A percentile compares a stretch with the other conserved stretches of the same genome.
phyloP scores from a whole-genome alignment of 2,797 vertebrate species.

The Eleutherodactylus coqui region DNA sequence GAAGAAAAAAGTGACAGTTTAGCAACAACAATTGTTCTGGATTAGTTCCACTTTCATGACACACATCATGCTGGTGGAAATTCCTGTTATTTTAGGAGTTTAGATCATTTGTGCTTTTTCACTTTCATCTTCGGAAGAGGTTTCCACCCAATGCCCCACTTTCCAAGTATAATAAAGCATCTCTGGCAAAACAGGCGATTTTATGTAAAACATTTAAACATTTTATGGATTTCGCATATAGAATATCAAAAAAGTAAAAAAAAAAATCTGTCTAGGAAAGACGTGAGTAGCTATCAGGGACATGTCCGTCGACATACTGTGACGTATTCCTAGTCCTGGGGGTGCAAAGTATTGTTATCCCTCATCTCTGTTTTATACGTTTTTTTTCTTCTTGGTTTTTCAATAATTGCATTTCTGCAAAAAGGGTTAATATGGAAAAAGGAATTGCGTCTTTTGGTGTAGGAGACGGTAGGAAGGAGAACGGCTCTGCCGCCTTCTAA shows the following conservation, averaged over 20 bases:
- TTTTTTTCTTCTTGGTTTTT: not conserved
- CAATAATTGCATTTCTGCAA: not conserved
- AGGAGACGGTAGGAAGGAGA: conserved; percentile 16
- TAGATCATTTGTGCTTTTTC: not conserved
- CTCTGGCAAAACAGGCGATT: not conserved
- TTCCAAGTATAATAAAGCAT: not conserved
- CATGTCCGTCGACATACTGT: not conserved
- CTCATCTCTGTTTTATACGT: no score
- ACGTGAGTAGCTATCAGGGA: not conserved
- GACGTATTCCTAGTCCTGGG: not conserved
- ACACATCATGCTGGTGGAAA: not conserved
- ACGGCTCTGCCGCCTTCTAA: conserved; percentile 1
- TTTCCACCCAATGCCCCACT: not conserved
- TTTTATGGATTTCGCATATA: not conserved
- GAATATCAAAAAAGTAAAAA: not conserved
- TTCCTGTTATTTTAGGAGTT: conserved; percentile 2
- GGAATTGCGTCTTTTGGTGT: not conserved
- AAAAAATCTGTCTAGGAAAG: not conserved
- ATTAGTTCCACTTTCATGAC: conserved; percentile 2
- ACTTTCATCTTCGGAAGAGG: conserved; percentile 5
- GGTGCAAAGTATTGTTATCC: no score
- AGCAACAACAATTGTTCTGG: not conserved
- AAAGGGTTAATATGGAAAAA: not conserved
- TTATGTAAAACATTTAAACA: not conserved
- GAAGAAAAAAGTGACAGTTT: not conserved